Base-by-base conservation (phyloP, 2,113 vertebrate genomes). In the Platysteira castanea region DNA sequence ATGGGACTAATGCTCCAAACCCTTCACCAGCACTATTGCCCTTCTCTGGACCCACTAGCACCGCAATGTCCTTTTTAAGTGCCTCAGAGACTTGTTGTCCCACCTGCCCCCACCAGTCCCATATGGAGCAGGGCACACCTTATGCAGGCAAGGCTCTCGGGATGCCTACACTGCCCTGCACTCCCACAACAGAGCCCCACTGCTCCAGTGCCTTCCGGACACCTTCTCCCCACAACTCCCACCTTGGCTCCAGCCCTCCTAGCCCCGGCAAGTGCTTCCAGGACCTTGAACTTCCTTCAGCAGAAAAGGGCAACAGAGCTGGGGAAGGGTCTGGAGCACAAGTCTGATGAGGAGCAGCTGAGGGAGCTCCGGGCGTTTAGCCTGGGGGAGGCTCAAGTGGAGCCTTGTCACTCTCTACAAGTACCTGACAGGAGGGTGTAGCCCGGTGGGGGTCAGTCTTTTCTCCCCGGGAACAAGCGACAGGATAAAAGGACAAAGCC, bases 181-280 rank as follows among this genome's bases (percentile, higher is more conserved):
- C 6, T 27, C 18, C 71, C 35, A 49, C 10, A 16, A 56, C 49
- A 49, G 0, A 1, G 15, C 13, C 42, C 19, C 0, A 0, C 21
- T 31, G 42, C 30, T 50, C 50, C 37, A 28, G 28, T 24, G 22
- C 33, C 13, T 61, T 53, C 35, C 42, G 22, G 21, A 49, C 5
- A 6, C 42, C 35, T n/a, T 30, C 19, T 47, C 20, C 41, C 49
- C 41, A 22, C 26, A 69, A 23, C 63, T 63, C 19, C 21, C 22
- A 39, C 6, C 15, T 27, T 37, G 23, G 23, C 18, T 18, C 24
- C 18, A 37, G 35, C 53, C 18, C 28, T 60, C 31, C 19, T 1
- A 1, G n/a, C 17, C 33, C 37, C 19, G 9, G 15, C 15, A 74
- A 73, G 12, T 22, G 6, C 21, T 73, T 46, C n/a, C 39, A 73